phyloP scores from a whole-genome alignment of 92 coral and sea anemone genomes.

The Actinernus sp. region DNA sequence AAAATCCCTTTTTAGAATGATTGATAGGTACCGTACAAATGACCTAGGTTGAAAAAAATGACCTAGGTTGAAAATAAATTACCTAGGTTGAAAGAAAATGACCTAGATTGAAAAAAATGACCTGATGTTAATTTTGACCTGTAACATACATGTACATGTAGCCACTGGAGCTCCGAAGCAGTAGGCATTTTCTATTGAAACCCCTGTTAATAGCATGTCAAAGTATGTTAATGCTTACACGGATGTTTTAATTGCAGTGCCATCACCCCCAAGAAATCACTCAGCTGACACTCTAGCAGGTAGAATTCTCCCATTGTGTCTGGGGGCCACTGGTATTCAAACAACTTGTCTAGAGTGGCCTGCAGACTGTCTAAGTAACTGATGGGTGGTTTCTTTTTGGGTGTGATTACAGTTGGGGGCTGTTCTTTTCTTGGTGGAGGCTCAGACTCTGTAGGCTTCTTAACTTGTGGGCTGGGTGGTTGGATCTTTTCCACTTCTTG shows the following conservation, averaged over 20 bases:
- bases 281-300: constrained; percentile 69
- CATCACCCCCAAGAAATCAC: constrained; percentile 77
- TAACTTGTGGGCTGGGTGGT: constrained; percentile 15
- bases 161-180: too few species aligned
- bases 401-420: constrained; percentile 23
- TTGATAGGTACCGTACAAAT: too few species aligned
- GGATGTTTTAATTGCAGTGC: constrained; percentile 67
- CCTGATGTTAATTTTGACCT: too few species aligned
- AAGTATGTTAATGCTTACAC: constrained; percentile 16
- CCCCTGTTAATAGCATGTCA: too few species aligned
- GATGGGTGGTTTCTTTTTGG: constrained; percentile 33
- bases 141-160: too few species aligned
- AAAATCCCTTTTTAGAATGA: too few species aligned
- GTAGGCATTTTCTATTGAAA: too few species aligned
- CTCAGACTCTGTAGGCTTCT: constrained; percentile 18
- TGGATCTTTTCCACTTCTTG: constrained; percentile 20
- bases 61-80: too few species aligned
- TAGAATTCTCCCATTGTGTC: constrained; percentile 86
- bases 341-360: constrained; percentile 50
- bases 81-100: too few species aligned
- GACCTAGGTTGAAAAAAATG: too few species aligned
- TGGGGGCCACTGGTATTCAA: constrained; percentile 98
- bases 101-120: too few species aligned
- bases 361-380: constrained; percentile 37
- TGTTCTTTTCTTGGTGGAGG: constrained; percentile 27